phyloP scores from a whole-genome alignment of 2,888 invertebrate species.

The Parnassius orleans region DNA sequence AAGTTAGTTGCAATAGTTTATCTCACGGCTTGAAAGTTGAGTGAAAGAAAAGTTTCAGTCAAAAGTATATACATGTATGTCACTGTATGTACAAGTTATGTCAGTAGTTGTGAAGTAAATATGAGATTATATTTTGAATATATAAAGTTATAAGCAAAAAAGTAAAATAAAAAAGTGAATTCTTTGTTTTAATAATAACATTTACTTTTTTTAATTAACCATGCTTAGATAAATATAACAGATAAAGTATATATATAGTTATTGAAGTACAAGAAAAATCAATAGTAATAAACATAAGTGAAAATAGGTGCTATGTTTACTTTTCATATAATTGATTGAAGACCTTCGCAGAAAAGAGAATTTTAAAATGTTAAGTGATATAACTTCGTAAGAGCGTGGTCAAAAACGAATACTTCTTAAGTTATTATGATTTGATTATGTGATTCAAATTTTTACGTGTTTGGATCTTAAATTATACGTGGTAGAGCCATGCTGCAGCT shows the following conservation, averaged over 20 bases:
- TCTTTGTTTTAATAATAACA: neutral
- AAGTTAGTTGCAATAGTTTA: slow-evolving; percentile 65
- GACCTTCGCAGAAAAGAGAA: slow-evolving; percentile 37
- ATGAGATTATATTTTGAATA: neutral
- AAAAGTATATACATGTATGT: slow-evolving; percentile 59
- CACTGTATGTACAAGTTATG: slow-evolving; percentile 38
- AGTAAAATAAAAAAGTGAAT: neutral
- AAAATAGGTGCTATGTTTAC: slow-evolving; percentile 7
- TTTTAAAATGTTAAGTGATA: slow-evolving; percentile 43
- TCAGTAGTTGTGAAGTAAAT: slow-evolving; percentile 8
- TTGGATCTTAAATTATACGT: too few species aligned
- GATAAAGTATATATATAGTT: too few species aligned
- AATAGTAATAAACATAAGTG: neutral
- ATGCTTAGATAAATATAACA: too few species aligned
- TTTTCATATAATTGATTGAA: slow-evolving; percentile 34
- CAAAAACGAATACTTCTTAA: neutral
- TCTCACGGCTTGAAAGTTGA: slow-evolving; percentile 61
- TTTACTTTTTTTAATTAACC: neutral
- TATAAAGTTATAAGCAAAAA: neutral
- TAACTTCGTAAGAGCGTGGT: slow-evolving; percentile 46
- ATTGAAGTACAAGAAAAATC: slow-evolving; percentile 1
- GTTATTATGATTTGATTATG: neutral
- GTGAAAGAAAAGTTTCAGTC: slow-evolving; percentile 66
- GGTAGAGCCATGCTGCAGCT: too few species aligned
- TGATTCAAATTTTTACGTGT: neutral